phyloP scores from a whole-genome alignment of 2,113 vertebrate genomes.

The Leuciscus idus region DNA sequence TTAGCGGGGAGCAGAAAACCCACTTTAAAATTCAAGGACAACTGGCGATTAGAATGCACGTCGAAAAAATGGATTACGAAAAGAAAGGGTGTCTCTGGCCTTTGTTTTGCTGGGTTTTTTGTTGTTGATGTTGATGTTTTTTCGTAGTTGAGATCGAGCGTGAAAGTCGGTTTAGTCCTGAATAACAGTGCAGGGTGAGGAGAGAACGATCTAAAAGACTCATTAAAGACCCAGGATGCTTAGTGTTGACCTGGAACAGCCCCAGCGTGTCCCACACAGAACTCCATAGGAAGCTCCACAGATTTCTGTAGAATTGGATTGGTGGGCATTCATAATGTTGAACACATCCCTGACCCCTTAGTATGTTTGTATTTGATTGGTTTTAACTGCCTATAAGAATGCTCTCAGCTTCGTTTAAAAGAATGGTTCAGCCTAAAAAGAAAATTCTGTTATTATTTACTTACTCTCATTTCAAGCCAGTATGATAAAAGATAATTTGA shows the following conservation, averaged over 20 bases:
- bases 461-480: neutral
- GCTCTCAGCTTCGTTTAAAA: neutral
- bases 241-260: neutral
- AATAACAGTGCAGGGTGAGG: neutral
- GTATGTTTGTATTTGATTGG: no score
- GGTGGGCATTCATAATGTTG: no score
- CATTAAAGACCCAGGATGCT: neutral
- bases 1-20: conserved; percentile 83
- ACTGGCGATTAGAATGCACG: conserved; percentile 82
- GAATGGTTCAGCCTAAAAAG: neutral
- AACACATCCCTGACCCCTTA: no score
- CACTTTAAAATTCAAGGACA: conserved; percentile 90
- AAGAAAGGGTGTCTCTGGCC: conserved; percentile 63
- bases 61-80: conserved; percentile 84
- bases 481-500: neutral
- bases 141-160: conserved; percentile 74
- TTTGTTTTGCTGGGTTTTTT: conserved; percentile 78
- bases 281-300: neutral
- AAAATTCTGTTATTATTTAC: neutral
- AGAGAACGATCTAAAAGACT: neutral
- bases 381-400: no score
- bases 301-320: neutral
- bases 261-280: conserved; percentile 8
- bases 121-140: conserved; percentile 43
- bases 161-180: conserved; percentile 62